A percentile compares a stretch with the other conserved stretches of the same genome.
phyloP scores from a whole-genome alignment of 2,888 invertebrate species.

The Amorpha juglandis region DNA sequence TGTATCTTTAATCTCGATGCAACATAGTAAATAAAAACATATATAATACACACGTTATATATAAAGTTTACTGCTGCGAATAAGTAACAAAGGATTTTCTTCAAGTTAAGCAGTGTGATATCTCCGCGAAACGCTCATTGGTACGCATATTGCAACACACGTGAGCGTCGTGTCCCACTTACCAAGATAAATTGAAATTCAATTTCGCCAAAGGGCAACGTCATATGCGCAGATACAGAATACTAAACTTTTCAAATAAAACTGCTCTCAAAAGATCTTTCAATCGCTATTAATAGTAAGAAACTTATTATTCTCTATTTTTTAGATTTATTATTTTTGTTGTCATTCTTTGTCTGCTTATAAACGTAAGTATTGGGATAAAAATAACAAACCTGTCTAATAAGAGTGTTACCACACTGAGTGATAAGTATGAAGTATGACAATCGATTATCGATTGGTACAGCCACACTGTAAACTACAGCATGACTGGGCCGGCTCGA shows the following conservation, averaged over 20 bases:
- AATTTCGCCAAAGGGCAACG: constrained; percentile 79
- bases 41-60: not conserved
- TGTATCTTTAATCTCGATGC: no score
- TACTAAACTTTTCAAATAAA: constrained; percentile 46
- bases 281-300: not conserved
- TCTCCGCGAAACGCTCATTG: constrained; percentile 66
- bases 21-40: constrained; percentile 26
- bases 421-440: no score
- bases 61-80: constrained; percentile 38
- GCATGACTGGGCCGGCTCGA: no score
- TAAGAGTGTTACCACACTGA: no score
- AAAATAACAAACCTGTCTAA: no score
- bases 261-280: constrained; percentile 30
- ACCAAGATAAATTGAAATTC: constrained; percentile 79
- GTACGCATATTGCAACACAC: constrained; percentile 68
- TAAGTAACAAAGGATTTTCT: constrained; percentile 41
- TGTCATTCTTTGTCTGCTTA: not conserved
- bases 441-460: no score
- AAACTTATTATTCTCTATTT: not conserved
- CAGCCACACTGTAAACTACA: no score
- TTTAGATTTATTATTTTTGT: not conserved
- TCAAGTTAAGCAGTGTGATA: constrained; percentile 50
- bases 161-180: constrained; percentile 70
- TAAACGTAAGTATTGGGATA: not conserved
- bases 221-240: constrained; percentile 57